A percentile compares a stretch with the other conserved stretches of the same genome.
Conservation (phyloP, 2,113 vertebrate genomes). For the Hippocampus mohnikei region DNA sequence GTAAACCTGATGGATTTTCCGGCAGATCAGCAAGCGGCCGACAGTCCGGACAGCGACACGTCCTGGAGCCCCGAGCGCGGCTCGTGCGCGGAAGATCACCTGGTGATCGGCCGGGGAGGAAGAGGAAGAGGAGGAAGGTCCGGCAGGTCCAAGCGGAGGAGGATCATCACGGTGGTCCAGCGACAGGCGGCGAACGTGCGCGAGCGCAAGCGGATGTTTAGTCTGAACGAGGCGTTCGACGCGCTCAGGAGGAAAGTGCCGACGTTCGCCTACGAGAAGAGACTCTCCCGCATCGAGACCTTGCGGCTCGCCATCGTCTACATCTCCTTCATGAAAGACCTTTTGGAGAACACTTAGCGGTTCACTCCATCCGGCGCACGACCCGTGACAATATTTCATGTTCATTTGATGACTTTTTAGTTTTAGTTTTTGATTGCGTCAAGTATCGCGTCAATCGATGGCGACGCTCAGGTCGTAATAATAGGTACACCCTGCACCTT, state of each 20-base stretch:
- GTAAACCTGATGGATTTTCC: constrained; percentile 67
- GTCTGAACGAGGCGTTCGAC: constrained; percentile 95
- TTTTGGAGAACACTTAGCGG: constrained; percentile 73
- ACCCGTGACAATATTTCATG: neutral
- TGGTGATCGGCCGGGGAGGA: constrained; percentile 34
- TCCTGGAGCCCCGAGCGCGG: constrained; percentile 50
- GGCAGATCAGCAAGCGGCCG: constrained; percentile 44
- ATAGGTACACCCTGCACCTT: neutral
- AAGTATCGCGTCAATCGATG: no score
- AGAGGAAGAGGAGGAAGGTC: constrained; percentile 29
- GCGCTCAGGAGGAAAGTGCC: constrained; percentile 89
- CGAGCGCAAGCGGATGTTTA: constrained; percentile 94
- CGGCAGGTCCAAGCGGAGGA: constrained; percentile 79
- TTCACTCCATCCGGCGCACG: neutral
- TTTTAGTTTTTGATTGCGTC: neutral
- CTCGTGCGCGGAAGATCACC: constrained; percentile 21
- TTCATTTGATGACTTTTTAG: no score
- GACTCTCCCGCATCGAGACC: constrained; percentile 93
- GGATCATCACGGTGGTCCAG: constrained; percentile 88
- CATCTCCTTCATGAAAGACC: constrained; percentile 96
- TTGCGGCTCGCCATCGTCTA: constrained; percentile 93
- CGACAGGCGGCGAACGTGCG: constrained; percentile 92
- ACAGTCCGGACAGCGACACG: constrained; percentile 37
- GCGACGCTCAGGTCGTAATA: neutral
- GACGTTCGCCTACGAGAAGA: constrained; percentile 94